Evolutionary conservation across 2,113 vertebrate genomes (phyloP), one percentile per base, ranked within the genome.

Genomic region (Hippocampus zosterae): DNA sequence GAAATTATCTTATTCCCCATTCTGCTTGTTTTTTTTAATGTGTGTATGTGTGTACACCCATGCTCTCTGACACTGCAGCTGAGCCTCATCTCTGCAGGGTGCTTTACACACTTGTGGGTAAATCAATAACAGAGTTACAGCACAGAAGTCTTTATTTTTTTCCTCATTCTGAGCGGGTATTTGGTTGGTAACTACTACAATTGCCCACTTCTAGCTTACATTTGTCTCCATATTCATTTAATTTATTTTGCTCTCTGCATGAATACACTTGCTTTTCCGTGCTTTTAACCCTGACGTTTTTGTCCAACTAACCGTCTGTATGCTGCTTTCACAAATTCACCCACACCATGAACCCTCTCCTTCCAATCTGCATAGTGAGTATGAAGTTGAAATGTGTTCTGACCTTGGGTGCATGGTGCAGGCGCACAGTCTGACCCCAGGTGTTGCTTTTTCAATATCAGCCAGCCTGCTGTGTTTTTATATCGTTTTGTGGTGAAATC

Each of bases 1-100:
- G 78, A 81, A 76, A 79, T 79, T 0, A 65, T 46, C 27, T 29
- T 79, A 85, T 81, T 86, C 80, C 80, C 81, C 75, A 57, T 75
- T 61, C 33, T 76, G 73, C 59, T 59, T 75, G 73, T 79, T 82
- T 27, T 83, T 78, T 79, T 84, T 82, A 2, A 2, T 44, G 12
- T 81, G 60, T 73, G 65, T 70, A 73, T 10, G 42, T 81, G 63
- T 73, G 52, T 69, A 64, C 71, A 73, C 65, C 19, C 64, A 41
- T 66, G 65, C 71, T 73, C 70, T 82, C 57, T 83, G 84, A 86
- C 78, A 75, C 73, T 37, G 59, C 87, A 88, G 87, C 87, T 88
- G 87, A 86, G 83, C 63, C 86, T 81, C 77, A 53, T 76, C 76
- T 84, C 75, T 55, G 75, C 41, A 72, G 84, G 74, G 65, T 60